phyloP scores from a whole-genome alignment of 2,113 vertebrate species.

The Hylia prasina region DNA sequence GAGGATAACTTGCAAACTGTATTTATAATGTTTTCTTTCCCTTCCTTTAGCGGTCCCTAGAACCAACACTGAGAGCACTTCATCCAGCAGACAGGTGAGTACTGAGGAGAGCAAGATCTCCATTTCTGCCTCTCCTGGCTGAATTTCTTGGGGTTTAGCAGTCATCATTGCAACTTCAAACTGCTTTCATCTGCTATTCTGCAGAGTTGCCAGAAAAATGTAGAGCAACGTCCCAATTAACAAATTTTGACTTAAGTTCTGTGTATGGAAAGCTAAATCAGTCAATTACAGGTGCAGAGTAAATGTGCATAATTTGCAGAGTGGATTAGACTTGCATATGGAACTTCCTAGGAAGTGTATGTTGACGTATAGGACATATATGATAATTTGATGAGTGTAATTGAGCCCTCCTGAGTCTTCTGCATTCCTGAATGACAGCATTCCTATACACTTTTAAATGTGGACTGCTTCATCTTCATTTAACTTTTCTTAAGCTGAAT shows the following conservation, averaged over 20 bases:
- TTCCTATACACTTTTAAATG: neutral
- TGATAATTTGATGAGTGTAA: neutral
- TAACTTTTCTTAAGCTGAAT: neutral
- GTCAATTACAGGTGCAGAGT: neutral
- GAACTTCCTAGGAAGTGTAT: neutral
- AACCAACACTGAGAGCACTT: constrained; percentile 77
- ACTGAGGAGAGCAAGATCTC: neutral
- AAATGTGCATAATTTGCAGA: neutral
- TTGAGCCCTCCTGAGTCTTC: neutral
- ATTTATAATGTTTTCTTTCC: neutral
- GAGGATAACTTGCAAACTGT: neutral
- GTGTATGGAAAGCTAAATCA: neutral
- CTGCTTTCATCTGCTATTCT: neutral
- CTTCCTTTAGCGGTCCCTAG: constrained; percentile 68
- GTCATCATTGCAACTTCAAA: neutral
- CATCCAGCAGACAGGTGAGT: constrained; percentile 87
- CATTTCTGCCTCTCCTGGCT: neutral
- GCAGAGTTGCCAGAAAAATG: neutral
- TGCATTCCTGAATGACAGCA: neutral
- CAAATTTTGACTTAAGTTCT: neutral
- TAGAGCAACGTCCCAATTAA: neutral
- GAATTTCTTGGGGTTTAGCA: neutral
- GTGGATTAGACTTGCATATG: neutral
- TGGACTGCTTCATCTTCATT: neutral
- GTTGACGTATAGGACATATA: neutral